Evolutionary conservation across 1,140 invertebrate species (phyloP).

Genomic region (Sitophilus oryzae): DNA sequence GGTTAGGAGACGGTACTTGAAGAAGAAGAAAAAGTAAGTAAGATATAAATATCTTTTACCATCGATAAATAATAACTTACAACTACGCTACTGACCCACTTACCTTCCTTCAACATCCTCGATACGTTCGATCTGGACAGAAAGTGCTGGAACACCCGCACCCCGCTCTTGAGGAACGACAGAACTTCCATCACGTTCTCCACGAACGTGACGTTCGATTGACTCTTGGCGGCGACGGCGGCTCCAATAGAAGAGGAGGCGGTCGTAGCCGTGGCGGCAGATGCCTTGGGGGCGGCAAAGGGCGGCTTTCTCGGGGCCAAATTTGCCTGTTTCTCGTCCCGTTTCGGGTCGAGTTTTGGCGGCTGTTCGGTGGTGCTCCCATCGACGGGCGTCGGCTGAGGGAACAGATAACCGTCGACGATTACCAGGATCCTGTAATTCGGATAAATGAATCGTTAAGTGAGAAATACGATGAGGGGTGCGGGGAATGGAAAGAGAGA

Average conservation of each 20-base stretch:
- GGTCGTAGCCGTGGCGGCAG: not conserved
- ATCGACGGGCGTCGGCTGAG: conserved; percentile 36
- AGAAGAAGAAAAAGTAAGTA: too few species aligned
- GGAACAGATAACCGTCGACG: conserved; percentile 48
- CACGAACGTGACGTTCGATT: conserved; percentile 49
- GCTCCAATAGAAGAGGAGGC: conserved; percentile 30
- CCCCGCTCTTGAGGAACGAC: conserved; percentile 54
- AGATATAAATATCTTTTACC: too few species aligned
- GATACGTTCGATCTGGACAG: conserved; percentile 55
- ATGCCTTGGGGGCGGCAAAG: conserved; percentile 17
- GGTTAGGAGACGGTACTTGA: too few species aligned
- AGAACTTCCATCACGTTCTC: conserved; percentile 55
- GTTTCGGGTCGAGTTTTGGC: not conserved
- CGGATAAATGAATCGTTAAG: conserved; percentile 12
- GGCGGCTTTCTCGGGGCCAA: conserved; percentile 27
- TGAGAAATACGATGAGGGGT: not conserved
- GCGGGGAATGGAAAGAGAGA: not conserved
- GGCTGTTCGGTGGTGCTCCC: conserved; percentile 9
- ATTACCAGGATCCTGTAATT: conserved; percentile 41
- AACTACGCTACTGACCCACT: too few species aligned
- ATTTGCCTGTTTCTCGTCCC: conserved; percentile 13
- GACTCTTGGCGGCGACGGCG: conserved; percentile 42
- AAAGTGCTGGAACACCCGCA: conserved; percentile 59
- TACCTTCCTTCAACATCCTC: conserved; percentile 50
- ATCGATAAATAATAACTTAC: too few species aligned